These are phyloP conservation scores for Elaphurus davidianus DNA, from an alignment of 2,113 vertebrate genomes.

Conservation along the genomic window DNA sequence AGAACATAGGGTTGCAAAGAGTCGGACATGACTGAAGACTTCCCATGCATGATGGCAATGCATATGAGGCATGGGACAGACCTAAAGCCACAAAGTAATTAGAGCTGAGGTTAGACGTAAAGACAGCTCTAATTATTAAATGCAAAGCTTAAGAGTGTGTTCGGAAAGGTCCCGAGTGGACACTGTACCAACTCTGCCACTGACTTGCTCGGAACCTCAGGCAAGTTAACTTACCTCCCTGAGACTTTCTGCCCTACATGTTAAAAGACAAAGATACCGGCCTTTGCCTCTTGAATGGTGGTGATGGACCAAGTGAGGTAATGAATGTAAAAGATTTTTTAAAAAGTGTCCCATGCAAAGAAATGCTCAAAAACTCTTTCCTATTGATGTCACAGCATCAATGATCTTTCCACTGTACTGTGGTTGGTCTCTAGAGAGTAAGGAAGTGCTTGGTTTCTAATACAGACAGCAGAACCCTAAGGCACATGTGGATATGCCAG, in stretches of 20 bases:
- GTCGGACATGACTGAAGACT: neutral
- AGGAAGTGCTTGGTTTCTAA: neutral
- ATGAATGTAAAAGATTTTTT: neutral
- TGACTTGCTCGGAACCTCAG: neutral
- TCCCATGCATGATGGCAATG: rapidly evolving
- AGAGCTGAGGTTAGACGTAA: neutral
- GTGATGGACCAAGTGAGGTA: neutral
- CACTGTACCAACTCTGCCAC: neutral
- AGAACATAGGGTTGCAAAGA: neutral
- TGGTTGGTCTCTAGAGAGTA: neutral
- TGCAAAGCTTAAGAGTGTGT: neutral
- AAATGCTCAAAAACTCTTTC: neutral
- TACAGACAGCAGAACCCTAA: neutral
- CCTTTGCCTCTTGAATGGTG: neutral
- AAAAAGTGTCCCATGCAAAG: neutral
- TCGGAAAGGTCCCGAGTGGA: neutral
- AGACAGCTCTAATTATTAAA: neutral
- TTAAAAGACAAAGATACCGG: neutral
- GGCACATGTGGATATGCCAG: rapidly evolving
- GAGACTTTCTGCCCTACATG: neutral
- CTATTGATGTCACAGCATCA: neutral
- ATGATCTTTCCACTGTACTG: neutral
- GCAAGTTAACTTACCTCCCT: neutral
- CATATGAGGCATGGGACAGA: neutral
- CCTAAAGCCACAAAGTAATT: neutral